Percentiles rank a stretch among this genome's conserved stretches.
These are phyloP conservation scores for Leptinotarsa rubiginosa DNA, from an alignment of 2,888 invertebrate species.

Conservation along the genomic window DNA sequence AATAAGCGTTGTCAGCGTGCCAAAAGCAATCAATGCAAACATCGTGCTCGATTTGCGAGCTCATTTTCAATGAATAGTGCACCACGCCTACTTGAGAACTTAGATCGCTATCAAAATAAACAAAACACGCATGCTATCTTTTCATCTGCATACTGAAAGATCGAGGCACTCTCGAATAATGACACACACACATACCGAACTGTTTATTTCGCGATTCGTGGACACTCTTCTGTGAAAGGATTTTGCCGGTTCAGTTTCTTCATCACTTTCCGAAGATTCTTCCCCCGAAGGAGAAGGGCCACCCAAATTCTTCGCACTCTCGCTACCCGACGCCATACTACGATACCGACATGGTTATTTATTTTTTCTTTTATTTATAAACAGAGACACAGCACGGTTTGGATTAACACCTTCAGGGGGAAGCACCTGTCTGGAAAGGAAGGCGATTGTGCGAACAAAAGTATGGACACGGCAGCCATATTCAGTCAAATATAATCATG, in stretches of 20 bases:
- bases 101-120: constrained; percentile 40
- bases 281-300: constrained; percentile 64
- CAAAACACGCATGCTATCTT: constrained; percentile 55
- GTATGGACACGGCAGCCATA: constrained; percentile 7
- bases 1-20: constrained; percentile 45
- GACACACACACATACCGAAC: constrained; percentile 74
- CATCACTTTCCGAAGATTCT: constrained; percentile 84
- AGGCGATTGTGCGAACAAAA: background rate
- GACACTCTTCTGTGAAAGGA: constrained; percentile 83
- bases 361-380: constrained; percentile 49
- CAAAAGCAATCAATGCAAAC: constrained; percentile 42
- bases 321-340: constrained; percentile 62
- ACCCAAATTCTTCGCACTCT: constrained; percentile 62
- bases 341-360: constrained; percentile 56
- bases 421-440: constrained; percentile 16
- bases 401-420: constrained; percentile 29
- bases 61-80: constrained; percentile 36
- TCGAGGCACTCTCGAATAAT: constrained; percentile 19
- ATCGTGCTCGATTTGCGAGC: constrained; percentile 36
- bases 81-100: constrained; percentile 47
- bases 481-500: background rate
- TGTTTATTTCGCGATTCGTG: constrained; percentile 84
- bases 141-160: constrained; percentile 42
- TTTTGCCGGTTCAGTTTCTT: constrained; percentile 82
- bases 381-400: constrained; percentile 37